Percentiles rank a stretch among this genome's conserved stretches.
Conservation (phyloP, 2,888 invertebrate genomes). For the Scaptomyza parva region DNA sequence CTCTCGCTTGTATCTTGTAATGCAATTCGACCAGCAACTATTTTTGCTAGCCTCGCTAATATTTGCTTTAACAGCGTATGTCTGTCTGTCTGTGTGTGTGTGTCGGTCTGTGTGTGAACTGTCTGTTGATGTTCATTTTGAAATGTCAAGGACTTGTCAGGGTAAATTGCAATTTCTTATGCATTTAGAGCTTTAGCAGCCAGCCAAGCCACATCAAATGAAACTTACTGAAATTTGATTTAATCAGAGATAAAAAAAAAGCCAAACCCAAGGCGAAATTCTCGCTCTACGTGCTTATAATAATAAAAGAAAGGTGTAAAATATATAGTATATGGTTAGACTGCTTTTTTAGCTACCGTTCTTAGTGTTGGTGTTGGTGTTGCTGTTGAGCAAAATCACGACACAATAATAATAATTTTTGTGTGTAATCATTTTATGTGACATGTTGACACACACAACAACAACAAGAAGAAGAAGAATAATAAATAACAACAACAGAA, state of each 20-base stretch:
- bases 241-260: conserved; percentile 47
- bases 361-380: background rate
- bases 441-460: conserved; percentile 15
- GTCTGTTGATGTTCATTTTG: conserved; percentile 55
- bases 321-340: background rate
- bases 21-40: conserved; percentile 53
- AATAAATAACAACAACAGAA: too few relatives aligned
- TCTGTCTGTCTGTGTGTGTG: conserved; percentile 7
- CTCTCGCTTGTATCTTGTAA: conserved; percentile 36
- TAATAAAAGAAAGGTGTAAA: background rate
- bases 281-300: background rate
- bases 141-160: conserved; percentile 76
- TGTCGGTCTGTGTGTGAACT: conserved; percentile 29
- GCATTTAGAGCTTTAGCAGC: conserved; percentile 66
- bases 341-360: background rate
- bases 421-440: conserved; percentile 3
- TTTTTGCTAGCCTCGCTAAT: conserved; percentile 57
- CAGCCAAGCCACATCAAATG: conserved; percentile 40
- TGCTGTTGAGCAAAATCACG: background rate
- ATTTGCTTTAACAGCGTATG: conserved; percentile 1
- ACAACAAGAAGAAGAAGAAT: too few relatives aligned
- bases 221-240: conserved; percentile 44
- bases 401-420: background rate
- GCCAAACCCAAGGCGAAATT: background rate
- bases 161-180: conserved; percentile 66